Base-by-base conservation (phyloP, 2,113 vertebrate genomes). In the Labeo rohita region DNA sequence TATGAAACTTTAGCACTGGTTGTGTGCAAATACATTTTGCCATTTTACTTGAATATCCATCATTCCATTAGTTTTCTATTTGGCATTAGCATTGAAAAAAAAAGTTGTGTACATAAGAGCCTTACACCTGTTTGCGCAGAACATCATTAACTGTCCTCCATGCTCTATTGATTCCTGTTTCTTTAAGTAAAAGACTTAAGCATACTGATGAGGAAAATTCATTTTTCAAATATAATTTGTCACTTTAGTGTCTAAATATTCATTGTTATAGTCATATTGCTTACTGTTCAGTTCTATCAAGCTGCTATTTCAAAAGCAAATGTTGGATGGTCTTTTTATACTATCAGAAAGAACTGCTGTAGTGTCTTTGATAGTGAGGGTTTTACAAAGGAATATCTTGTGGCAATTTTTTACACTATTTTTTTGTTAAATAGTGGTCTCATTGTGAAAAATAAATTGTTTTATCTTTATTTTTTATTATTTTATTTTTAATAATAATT, bases 61-160 rank as follows among this genome's bases (percentile, higher is more conserved):
- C 70, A 86, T 88, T 84, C 75, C 87, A 86, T 84, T 70, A 68
- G 79, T 84, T 84, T 85, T 78, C 85, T 61, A 28, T 87, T 86
- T 81, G 68, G 50, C 77, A 82, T 79, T 84, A 68, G 59, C 85
- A 75, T 89, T 78, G 8, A 34, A 56, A 34, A 11, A 16, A 10
- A 52, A 70, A 61, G 49, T 84, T 89, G 85, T 88, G 85, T 89
- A 87, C 68, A 87, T 87, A 89, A 87, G 70, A 82, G 72, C 85
- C 83, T 73, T 87, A 87, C 65, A 79, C 83, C 75, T 83, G 77
- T 87, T 84, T 76, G 70, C 28, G 72, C 72, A 76, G 63, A 89
- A 89, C 56, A 80, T 84, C 59, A 86, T 86, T 84, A 86, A 76
- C 80, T 72, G 61, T 89, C 61, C 75, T 77, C 85, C 56, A 47